Evolutionary conservation across 2,888 invertebrate genomes (phyloP).

Genomic region (Lepidocyrtoides sp.): DNA sequence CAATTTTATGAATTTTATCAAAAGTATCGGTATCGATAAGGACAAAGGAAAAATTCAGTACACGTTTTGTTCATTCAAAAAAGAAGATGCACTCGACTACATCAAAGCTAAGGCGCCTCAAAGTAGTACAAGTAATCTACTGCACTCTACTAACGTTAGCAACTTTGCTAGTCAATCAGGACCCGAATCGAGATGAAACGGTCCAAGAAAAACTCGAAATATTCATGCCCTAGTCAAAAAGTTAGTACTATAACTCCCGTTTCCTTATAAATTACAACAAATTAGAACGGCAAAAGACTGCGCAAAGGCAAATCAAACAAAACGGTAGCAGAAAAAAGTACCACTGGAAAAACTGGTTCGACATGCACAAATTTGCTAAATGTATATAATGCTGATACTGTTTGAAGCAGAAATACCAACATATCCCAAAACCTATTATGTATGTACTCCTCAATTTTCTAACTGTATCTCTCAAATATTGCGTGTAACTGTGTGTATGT

Average conservation of each 20-base stretch:
- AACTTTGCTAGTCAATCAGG: too few species aligned
- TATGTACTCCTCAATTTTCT: constrained; percentile 22
- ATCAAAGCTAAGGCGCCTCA: too few species aligned
- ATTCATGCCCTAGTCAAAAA: too few species aligned
- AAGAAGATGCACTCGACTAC: too few species aligned
- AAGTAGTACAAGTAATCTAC: too few species aligned
- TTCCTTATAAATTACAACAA: constrained; percentile 31
- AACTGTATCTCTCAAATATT: constrained; percentile 36
- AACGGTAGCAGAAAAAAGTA: constrained; percentile 52
- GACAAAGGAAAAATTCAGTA: too few species aligned
- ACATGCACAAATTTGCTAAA: constrained; percentile 43
- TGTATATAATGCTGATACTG: background rate
- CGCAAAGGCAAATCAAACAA: constrained; percentile 48
- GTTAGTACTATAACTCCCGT: background rate
- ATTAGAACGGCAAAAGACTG: constrained; percentile 58
- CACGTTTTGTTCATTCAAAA: too few species aligned
- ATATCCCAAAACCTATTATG: background rate
- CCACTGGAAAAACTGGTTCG: constrained; percentile 76
- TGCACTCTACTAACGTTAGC: too few species aligned
- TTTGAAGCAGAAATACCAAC: background rate
- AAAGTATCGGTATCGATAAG: too few species aligned
- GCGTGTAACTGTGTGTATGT: background rate
- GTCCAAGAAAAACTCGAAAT: too few species aligned
- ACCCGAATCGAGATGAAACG: too few species aligned
- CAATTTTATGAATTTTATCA: too few species aligned